Evolutionary conservation across 2,888 invertebrate species (phyloP), one percentile per base, ranked within the genome.

Genomic region (Bugulina stolonifera): DNA sequence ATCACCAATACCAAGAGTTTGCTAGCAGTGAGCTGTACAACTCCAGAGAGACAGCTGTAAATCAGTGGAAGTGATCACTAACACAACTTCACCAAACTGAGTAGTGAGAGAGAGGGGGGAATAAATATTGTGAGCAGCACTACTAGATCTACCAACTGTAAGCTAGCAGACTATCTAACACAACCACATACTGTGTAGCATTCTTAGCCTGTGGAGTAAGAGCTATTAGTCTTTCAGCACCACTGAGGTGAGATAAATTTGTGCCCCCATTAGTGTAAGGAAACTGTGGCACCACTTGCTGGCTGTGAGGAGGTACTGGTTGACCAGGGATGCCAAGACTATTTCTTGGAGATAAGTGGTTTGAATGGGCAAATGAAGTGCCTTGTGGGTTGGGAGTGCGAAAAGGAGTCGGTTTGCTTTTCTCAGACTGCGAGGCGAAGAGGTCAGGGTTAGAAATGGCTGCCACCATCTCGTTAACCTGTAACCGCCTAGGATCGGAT

Each of bases 401-500:
- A 10, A 18, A 43, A 5, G 43, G 18, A 10, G 43, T 18, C 43
- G 43, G 10, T 43, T 43, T 43, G 43, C 18, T 43, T 43, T 43
- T 43, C 43, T 43, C 10, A 10, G 43, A 5, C 43, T 43, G 43
- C 43, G 5, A 18, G 43, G 18, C 18, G 18, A 43, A 43, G 10
- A 43, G 43, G 3, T 22, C 64, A 29, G 64, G 64, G 27, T 64
- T 64, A 64, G 64, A 64, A 32, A 64, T 64, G 27, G 64, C 64
- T 14, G 64, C 64, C 18, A 64, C 64, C 18, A 64, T 64, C 27
- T 64, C 64, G 32, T 64, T 64, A 1, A 64, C 64, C 29, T 22
- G 64, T n/a, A 64, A 64, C 32, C 64, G 25, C 14, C 64, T 22
- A 34, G 64, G 64, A 32, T 64, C 64, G 3, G 64, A 27, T 32